Evolutionary conservation across 92 coral and sea anemone genomes (phyloP).

Genomic region (Scolanthus callimorphus): DNA sequence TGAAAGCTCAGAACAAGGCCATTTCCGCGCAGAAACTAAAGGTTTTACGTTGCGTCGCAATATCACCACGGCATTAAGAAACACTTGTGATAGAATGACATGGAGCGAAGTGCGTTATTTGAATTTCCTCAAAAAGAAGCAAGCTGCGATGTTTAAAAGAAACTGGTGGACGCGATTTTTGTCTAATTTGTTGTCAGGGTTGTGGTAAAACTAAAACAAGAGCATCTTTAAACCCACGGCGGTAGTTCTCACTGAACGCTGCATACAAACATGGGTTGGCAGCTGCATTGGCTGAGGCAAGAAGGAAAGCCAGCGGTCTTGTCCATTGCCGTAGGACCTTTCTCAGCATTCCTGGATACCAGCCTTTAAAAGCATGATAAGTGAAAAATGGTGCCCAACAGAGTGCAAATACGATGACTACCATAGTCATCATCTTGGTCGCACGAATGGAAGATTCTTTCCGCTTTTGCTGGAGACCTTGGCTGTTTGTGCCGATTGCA

Average conservation of each 20-base stretch:
- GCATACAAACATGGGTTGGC: constrained; percentile 21
- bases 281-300: constrained; percentile 20
- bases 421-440: constrained; percentile 13
- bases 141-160: constrained; percentile 14
- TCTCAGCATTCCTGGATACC: constrained; percentile 5
- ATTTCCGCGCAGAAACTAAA: constrained; percentile 39
- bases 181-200: too few relatives aligned
- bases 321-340: constrained; percentile 1
- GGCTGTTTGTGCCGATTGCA: background rate
- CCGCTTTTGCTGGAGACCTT: constrained; percentile 1
- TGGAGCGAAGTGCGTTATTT: constrained; percentile 79
- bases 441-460: constrained; percentile 10
- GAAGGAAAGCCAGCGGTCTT: constrained; percentile 10
- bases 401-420: constrained; percentile 8
- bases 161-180: too few relatives aligned
- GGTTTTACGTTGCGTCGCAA: constrained; percentile 39
- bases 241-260: constrained; percentile 10
- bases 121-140: constrained; percentile 71
- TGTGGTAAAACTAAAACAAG: too few relatives aligned
- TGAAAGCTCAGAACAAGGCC: constrained; percentile 11
- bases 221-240: constrained; percentile 14
- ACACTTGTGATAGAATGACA: constrained; percentile 78
- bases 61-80: constrained; percentile 48
- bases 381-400: constrained; percentile 33
- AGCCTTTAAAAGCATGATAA: constrained; percentile 16